These are phyloP conservation scores for Hyaena hyaena DNA, from an alignment of 2,113 vertebrate species.

Conservation along the genomic window DNA sequence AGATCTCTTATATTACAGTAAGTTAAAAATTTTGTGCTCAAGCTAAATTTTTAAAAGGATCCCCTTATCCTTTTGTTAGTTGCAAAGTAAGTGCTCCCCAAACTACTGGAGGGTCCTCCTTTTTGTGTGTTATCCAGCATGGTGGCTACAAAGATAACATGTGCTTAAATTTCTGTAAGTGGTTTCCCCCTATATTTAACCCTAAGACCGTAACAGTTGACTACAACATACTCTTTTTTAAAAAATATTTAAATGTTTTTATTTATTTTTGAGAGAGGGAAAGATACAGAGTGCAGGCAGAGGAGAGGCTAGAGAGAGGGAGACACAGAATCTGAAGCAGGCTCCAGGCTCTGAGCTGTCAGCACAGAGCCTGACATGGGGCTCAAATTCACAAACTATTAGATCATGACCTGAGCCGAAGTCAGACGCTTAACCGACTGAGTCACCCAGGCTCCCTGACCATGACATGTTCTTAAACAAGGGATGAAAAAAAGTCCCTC, in stretches of 20 bases:
- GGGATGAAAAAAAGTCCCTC: neutral
- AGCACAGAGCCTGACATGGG: too few species aligned
- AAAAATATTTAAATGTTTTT: too few species aligned
- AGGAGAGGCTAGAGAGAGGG: too few species aligned
- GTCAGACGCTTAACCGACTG: too few species aligned
- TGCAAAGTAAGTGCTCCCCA: neutral
- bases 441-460: too few species aligned
- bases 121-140: neutral
- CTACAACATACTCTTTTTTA: neutral
- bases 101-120: neutral
- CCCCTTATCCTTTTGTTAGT: neutral
- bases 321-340: too few species aligned
- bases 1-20: slow-evolving; percentile 20
- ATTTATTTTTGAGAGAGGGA: too few species aligned
- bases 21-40: slow-evolving; percentile 39
- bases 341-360: too few species aligned
- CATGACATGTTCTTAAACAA: slow-evolving; percentile 16
- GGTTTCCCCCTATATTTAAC: neutral
- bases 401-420: too few species aligned
- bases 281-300: too few species aligned
- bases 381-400: too few species aligned
- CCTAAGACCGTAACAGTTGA: neutral
- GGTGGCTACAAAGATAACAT: neutral
- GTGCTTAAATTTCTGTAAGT: neutral
- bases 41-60: slow-evolving; percentile 45